Percentiles rank a stretch among this genome's conserved stretches.
These are phyloP conservation scores for Chironomus tepperi DNA, from an alignment of 1,140 invertebrate genomes.

Conservation along the genomic window DNA sequence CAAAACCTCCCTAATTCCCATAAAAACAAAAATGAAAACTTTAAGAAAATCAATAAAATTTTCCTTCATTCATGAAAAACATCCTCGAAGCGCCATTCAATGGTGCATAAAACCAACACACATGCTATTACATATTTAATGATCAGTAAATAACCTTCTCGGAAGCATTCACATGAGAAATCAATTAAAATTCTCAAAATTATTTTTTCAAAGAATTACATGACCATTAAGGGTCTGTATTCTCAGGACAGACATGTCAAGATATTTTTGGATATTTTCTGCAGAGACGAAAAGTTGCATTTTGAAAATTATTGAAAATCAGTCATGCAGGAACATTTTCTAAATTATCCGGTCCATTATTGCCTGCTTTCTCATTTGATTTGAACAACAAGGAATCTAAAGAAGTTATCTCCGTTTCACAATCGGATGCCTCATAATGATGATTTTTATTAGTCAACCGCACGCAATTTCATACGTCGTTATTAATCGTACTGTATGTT, in stretches of 20 bases:
- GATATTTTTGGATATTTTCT: background rate
- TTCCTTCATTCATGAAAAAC: too few species aligned
- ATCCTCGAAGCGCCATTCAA: too few species aligned
- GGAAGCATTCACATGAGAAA: background rate
- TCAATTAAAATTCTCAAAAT: background rate
- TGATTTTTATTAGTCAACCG: slow-evolving; percentile 20
- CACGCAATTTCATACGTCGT: slow-evolving; percentile 21
- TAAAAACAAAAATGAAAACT: too few species aligned
- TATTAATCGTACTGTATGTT: slow-evolving; percentile 5
- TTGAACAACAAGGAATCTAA: background rate
- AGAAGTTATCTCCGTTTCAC: slow-evolving; percentile 9
- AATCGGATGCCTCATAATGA: slow-evolving; percentile 14
- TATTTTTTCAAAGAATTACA: background rate
- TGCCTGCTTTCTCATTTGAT: background rate
- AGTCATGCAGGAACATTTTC: slow-evolving; percentile 7
- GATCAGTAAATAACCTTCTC: too few species aligned
- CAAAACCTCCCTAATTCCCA: too few species aligned
- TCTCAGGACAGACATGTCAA: background rate
- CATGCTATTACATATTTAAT: too few species aligned
- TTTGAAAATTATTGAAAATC: background rate
- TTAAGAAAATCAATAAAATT: too few species aligned
- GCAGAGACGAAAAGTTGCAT: too few species aligned
- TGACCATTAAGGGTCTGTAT: too few species aligned
- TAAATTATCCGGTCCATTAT: slow-evolving; percentile 21
- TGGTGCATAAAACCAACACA: too few species aligned